A percentile compares a stretch with the other conserved stretches of the same genome.
These are phyloP conservation scores for Nephrotoma appendiculata DNA, from an alignment of 2,888 invertebrate genomes.

Conservation along the genomic window DNA sequence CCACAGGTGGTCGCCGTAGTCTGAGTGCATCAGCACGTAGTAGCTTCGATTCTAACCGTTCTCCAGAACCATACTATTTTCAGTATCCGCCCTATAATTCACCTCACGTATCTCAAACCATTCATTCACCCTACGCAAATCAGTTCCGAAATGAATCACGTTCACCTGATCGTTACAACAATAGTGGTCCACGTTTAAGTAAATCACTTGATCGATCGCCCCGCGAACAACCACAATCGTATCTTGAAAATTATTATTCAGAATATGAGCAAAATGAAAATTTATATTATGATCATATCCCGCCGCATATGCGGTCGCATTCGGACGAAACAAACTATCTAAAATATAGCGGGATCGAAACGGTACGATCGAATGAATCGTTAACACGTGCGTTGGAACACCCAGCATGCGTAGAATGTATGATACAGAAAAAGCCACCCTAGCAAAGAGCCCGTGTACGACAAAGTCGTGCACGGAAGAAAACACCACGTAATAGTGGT, in stretches of 20 bases:
- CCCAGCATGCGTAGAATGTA: constrained; percentile 59
- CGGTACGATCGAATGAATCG: constrained; percentile 40
- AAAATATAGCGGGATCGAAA: constrained; percentile 30
- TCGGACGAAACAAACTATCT: constrained; percentile 31
- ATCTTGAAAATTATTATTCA: constrained; percentile 23
- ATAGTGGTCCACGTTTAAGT: constrained; percentile 22
- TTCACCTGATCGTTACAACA: constrained; percentile 17
- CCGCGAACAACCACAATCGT: constrained; percentile 12
- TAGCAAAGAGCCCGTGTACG: constrained; percentile 46
- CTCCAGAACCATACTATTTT: constrained; percentile 26
- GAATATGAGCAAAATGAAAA: constrained; percentile 15
- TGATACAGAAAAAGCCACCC: constrained; percentile 41
- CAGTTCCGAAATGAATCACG: constrained; percentile 25
- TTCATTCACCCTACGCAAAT: constrained; percentile 17
- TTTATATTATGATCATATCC: not conserved
- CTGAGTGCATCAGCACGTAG: constrained; percentile 26
- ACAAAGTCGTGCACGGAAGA: constrained; percentile 47
- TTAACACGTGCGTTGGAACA: constrained; percentile 45
- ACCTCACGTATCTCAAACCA: constrained; percentile 15
- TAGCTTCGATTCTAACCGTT: constrained; percentile 25
- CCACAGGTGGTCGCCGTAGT: constrained; percentile 23
- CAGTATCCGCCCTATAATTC: constrained; percentile 30
- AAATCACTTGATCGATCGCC: constrained; percentile 31
- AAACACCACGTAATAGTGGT: constrained; percentile 25
- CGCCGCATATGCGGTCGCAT: constrained; percentile 22